Conservation (phyloP, 1,140 invertebrate species). For the Physella acuta region DNA sequence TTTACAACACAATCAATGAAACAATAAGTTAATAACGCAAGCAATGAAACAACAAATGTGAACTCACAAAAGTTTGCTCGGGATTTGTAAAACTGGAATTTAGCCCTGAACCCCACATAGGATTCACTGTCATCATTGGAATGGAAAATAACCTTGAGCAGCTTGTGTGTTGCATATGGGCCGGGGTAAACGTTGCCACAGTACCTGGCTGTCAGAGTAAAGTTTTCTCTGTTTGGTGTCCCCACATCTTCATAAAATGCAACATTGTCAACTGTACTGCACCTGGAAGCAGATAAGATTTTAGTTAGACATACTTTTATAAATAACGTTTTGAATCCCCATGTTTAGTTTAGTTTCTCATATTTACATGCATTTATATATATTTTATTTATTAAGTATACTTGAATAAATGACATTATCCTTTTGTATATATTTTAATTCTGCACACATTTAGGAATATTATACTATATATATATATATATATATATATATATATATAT, state of each 20-base stretch:
- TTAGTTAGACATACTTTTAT: no score
- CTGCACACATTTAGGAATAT: no score
- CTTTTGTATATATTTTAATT: no score
- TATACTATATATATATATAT: no score
- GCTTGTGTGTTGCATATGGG: constrained; percentile 34
- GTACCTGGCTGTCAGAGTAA: constrained; percentile 36
- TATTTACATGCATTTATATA: not conserved
- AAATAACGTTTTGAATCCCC: not conserved
- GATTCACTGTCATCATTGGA: constrained; percentile 23
- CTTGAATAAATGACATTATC: no score
- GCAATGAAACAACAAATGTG: no score
- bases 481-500: no score
- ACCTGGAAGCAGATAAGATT: not conserved
- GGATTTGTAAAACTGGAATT: constrained; percentile 42
- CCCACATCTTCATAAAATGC: constrained; percentile 36
- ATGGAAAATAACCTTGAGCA: constrained; percentile 39
- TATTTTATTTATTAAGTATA: no score
- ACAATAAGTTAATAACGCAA: no score
- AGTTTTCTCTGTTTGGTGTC: constrained; percentile 26
- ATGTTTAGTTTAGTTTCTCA: not conserved
- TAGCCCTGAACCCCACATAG: constrained; percentile 42
- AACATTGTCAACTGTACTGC: constrained; percentile 36
- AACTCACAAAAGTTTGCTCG: not conserved
- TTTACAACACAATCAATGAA: no score
- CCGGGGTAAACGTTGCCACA: constrained; percentile 37